A percentile compares a stretch with the other conserved stretches of the same genome.
phyloP scores from a whole-genome alignment of 2,888 invertebrate genomes.

The Amblyjoppa fuscipennis region DNA sequence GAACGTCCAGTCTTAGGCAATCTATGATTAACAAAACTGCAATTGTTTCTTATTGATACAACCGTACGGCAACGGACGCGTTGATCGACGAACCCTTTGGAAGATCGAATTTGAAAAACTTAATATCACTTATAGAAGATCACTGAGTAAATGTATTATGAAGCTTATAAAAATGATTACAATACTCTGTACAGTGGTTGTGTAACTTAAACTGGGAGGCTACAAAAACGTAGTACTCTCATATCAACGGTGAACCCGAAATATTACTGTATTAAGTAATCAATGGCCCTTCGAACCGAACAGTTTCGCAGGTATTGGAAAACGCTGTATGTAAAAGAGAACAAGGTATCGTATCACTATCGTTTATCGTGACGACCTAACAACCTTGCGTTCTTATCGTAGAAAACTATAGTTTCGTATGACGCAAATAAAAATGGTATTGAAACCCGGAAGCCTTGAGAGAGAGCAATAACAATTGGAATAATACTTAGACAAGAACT shows the following conservation, averaged over 20 bases:
- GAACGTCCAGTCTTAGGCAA: not conserved
- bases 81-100: not conserved
- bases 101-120: not conserved
- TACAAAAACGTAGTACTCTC: not conserved
- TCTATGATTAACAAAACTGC: conserved; percentile 9
- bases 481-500: not conserved
- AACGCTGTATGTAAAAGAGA: not conserved
- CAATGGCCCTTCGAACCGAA: not conserved
- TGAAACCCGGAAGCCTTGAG: not conserved
- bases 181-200: not conserved
- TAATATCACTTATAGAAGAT: not conserved
- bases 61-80: not conserved
- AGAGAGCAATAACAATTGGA: not conserved
- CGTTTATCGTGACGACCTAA: conserved; percentile 7
- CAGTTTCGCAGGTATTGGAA: not conserved
- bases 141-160: not conserved
- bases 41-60: not conserved
- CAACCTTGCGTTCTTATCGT: not conserved
- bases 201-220: not conserved
- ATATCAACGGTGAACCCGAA: not conserved
- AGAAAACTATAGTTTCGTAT: not conserved
- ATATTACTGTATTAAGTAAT: not conserved
- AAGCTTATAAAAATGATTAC: not conserved
- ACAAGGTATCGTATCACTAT: not conserved
- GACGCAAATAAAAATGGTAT: not conserved